phyloP scores from a whole-genome alignment of 2,888 invertebrate genomes.

The Drosophila cognata region DNA sequence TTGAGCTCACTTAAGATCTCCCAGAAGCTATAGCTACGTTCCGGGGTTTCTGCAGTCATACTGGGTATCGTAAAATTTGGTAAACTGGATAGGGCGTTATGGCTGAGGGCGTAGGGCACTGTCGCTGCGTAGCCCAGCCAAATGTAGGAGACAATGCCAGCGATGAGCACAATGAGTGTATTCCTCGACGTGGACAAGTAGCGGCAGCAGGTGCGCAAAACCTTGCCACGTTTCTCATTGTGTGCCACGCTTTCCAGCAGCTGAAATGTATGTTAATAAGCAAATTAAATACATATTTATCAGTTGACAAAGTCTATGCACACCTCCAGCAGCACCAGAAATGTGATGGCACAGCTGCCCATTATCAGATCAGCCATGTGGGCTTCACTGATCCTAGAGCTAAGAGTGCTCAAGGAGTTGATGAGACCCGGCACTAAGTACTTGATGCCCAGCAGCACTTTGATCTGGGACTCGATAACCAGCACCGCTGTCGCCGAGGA shows the following conservation, averaged over 20 bases:
- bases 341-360: conserved; percentile 88
- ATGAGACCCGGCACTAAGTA: conserved; percentile 89
- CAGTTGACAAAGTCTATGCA: conserved; percentile 8
- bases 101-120: conserved; percentile 87
- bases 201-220: conserved; percentile 87
- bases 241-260: conserved; percentile 87
- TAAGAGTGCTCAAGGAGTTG: conserved; percentile 87
- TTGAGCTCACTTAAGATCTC: conserved; percentile 91
- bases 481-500: conserved; percentile 93
- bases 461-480: conserved; percentile 91
- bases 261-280: conserved; percentile 82
- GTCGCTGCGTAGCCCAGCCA: conserved; percentile 85
- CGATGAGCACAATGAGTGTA: conserved; percentile 90
- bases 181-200: conserved; percentile 91
- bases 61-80: conserved; percentile 89
- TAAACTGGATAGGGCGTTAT: conserved; percentile 88
- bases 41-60: conserved; percentile 87
- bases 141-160: conserved; percentile 87
- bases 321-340: conserved; percentile 90
- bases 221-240: conserved; percentile 76
- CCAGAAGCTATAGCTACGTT: conserved; percentile 86
- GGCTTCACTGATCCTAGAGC: conserved; percentile 86
- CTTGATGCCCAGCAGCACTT: conserved; percentile 90
- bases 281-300: neutral
- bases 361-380: conserved; percentile 88